These are phyloP conservation scores for Rhynchomys soricoides DNA, from an alignment of 2,113 vertebrate species.

Conservation along the genomic window DNA sequence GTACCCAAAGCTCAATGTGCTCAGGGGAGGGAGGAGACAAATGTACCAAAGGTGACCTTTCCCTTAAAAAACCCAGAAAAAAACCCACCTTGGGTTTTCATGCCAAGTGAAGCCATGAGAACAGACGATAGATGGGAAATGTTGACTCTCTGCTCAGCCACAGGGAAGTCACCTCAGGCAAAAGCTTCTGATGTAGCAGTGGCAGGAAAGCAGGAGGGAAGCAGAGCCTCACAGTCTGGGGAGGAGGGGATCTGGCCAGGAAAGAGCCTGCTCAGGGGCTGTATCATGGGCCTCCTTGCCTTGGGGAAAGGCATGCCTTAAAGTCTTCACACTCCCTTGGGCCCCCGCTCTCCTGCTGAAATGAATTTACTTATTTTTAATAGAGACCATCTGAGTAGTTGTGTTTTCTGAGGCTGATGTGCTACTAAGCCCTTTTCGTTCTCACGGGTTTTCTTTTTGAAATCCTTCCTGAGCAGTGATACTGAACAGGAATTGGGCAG, in stretches of 20 bases:
- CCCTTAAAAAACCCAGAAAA: background rate
- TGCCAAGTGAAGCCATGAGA: background rate
- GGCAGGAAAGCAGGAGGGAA: background rate
- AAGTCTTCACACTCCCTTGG: conserved; percentile 21
- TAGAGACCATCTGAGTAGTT: conserved; percentile 54
- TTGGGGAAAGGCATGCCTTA: background rate
- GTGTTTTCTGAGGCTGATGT: conserved; percentile 74
- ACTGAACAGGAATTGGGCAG: conserved; percentile 5
- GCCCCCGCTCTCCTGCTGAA: conserved; percentile 23
- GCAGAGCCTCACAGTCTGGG: background rate
- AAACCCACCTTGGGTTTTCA: background rate
- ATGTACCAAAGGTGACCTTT: background rate
- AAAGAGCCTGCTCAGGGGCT: background rate
- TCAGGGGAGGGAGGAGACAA: background rate
- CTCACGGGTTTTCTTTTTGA: background rate
- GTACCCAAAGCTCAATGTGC: background rate
- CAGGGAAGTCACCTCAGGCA: background rate
- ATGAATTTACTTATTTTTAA: conserved; percentile 71
- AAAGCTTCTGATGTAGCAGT: background rate
- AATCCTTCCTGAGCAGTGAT: conserved; percentile 33
- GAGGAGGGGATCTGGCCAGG: too few relatives aligned
- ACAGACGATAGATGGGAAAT: background rate
- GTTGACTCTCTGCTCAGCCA: background rate
- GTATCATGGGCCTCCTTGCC: background rate
- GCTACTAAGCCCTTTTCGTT: conserved; percentile 33